Evolutionary conservation across 2,797 vertebrate species (phyloP).

Genomic region (Enteromius treurensis): DNA sequence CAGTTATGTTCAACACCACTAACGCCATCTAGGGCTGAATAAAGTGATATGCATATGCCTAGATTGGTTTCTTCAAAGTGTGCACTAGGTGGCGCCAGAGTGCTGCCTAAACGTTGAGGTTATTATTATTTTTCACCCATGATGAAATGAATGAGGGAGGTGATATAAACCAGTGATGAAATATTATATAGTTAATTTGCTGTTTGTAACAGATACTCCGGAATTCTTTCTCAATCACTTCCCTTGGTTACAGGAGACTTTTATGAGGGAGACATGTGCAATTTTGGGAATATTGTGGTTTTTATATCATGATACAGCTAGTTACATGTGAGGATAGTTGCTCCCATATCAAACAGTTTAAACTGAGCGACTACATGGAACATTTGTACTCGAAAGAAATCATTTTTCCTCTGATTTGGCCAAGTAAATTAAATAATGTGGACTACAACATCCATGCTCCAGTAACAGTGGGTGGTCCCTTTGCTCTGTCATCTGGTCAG

Average conservation of each 20-base stretch:
- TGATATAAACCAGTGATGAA: conserved; percentile 35
- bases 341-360: neutral
- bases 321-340: neutral
- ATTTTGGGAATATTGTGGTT: neutral
- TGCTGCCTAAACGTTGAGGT: neutral
- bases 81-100: conserved; percentile 70
- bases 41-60: neutral
- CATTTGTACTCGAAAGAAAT: neutral
- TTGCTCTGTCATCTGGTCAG: conserved; percentile 41
- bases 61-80: neutral
- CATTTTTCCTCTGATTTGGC: neutral
- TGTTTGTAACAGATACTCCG: conserved; percentile 21
- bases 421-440: neutral
- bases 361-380: neutral
- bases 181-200: conserved; percentile 29
- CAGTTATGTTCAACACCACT: conserved; percentile 55
- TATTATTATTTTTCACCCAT: neutral
- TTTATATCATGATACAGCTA: neutral
- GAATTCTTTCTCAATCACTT: conserved; percentile 34
- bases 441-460: neutral
- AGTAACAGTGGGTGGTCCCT: conserved; percentile 42
- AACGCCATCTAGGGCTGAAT: conserved; percentile 67
- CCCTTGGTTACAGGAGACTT: neutral
- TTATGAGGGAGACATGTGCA: neutral
- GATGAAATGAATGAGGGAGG: conserved; percentile 8